Evolutionary conservation across 2,113 vertebrate species (phyloP).

Genomic region (Hippotragus niger): DNA sequence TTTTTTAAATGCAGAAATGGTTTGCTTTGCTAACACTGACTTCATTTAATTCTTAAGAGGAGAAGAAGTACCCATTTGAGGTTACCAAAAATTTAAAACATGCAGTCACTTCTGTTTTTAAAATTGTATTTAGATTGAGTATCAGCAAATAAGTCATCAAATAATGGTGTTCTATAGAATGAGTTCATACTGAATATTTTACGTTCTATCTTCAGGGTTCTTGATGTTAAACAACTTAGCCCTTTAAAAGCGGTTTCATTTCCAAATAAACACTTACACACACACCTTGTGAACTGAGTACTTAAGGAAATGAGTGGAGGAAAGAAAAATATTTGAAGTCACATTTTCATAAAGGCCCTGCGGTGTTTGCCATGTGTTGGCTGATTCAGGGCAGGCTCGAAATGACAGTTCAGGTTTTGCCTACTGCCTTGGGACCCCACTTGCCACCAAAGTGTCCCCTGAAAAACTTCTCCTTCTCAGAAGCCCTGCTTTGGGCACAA

Average conservation of each 20-base stretch:
- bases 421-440: background rate
- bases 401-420: background rate
- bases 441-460: background rate
- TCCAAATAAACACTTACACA: background rate
- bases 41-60: constrained; percentile 38
- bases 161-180: background rate
- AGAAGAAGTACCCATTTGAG: background rate
- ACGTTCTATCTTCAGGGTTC: background rate
- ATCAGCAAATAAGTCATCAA: background rate
- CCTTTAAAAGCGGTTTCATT: background rate
- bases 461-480: background rate
- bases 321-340: background rate
- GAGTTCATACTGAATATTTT: background rate
- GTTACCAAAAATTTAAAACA: background rate
- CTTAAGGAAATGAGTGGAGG: background rate
- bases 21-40: background rate
- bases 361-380: background rate
- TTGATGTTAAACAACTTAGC: background rate
- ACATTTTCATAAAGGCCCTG: background rate
- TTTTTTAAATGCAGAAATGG: background rate
- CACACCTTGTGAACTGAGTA: background rate
- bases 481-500: background rate
- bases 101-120: background rate
- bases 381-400: background rate
- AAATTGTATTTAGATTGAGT: background rate